These are phyloP conservation scores for Trypoxylon attenuatum DNA, from an alignment of 2,888 invertebrate genomes.

Conservation along the genomic window DNA sequence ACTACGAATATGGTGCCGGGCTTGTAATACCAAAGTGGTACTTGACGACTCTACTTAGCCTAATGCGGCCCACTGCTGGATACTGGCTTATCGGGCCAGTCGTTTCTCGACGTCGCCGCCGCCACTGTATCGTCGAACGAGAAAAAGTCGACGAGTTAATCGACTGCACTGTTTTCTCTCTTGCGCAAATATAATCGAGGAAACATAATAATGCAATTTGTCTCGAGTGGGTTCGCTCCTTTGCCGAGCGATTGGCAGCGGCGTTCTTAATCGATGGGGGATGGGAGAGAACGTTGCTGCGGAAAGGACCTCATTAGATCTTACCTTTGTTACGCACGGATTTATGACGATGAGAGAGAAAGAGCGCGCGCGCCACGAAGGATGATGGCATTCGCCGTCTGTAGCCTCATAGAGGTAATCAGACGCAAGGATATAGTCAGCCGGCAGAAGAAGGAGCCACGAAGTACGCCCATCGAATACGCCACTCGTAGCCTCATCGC, in stretches of 20 bases:
- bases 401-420: no score
- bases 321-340: conserved; percentile 33
- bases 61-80: no score
- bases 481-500: neutral
- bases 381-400: no score
- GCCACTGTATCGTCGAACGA: no score
- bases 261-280: no score
- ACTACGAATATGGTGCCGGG: neutral
- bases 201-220: neutral
- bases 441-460: no score
- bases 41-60: neutral
- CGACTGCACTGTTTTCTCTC: neutral
- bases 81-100: no score
- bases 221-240: no score
- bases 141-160: neutral
- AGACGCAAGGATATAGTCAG: no score
- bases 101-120: no score
- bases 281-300: conserved; percentile 1
- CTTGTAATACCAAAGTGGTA: neutral
- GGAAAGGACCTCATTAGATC: conserved; percentile 32
- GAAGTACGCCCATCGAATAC: conserved; percentile 22
- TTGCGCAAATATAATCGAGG: no score
- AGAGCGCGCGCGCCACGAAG: neutral
- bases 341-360: conserved; percentile 21
- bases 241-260: no score